Evolutionary conservation across 2,888 invertebrate genomes (phyloP).

Genomic region (Drosophila kanekoi): DNA sequence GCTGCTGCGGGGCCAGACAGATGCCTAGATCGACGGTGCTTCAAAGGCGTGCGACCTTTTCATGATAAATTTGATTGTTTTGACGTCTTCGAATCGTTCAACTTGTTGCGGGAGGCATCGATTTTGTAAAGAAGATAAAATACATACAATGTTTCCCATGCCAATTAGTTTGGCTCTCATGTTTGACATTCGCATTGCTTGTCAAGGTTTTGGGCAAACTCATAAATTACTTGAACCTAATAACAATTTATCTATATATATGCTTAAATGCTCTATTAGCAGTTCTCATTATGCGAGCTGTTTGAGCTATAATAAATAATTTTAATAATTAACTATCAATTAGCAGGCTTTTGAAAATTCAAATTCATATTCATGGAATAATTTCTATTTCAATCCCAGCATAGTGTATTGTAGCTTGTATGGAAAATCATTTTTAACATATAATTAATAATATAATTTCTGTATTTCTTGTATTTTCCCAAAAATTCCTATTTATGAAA

Average conservation of each 20-base stretch:
- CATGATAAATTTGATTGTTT: constrained; percentile 62
- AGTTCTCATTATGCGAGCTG: no score
- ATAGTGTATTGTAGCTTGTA: no score
- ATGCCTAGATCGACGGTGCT: constrained; percentile 12
- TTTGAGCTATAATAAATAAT: no score
- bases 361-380: no score
- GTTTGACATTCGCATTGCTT: not conserved
- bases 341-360: not conserved
- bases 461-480: no score
- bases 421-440: no score
- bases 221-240: not conserved
- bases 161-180: not conserved
- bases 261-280: not conserved
- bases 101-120: constrained; percentile 13
- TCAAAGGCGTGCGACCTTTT: constrained; percentile 66
- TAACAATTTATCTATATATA: no score
- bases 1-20: not conserved
- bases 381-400: no score
- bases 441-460: no score
- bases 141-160: constrained; percentile 8
- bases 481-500: no score
- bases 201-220: constrained; percentile 3
- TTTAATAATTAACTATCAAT: not conserved
- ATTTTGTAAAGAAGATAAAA: constrained; percentile 1
- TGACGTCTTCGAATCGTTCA: constrained; percentile 44